A percentile compares a stretch with the other conserved stretches of the same genome.
Evolutionary conservation across 2,797 vertebrate genomes (phyloP).

Genomic region (Ispidina picta): DNA sequence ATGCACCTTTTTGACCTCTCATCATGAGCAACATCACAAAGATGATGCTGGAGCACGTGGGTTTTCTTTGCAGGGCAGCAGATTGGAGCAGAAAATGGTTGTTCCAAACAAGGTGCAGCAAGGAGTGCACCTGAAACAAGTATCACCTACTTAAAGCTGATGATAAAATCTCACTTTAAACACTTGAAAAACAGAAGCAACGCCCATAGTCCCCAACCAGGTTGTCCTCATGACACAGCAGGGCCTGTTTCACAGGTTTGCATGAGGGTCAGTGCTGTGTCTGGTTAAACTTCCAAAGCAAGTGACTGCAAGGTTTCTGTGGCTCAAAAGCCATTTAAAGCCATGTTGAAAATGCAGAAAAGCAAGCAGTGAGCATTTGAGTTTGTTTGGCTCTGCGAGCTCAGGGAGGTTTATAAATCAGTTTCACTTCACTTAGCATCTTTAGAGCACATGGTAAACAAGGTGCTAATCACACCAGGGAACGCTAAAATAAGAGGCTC

Average conservation of each 20-base stretch:
- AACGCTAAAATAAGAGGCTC: constrained; percentile 1
- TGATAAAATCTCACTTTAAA: not conserved
- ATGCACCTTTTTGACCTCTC: not conserved
- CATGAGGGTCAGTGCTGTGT: fast-evolving
- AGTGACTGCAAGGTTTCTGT: not conserved
- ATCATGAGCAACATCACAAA: not conserved
- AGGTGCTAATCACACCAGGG: not conserved
- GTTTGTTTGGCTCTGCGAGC: not conserved
- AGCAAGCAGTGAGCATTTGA: not conserved
- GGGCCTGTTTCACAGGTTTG: not conserved
- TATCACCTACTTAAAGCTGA: not conserved
- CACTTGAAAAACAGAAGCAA: not conserved
- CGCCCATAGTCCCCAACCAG: not conserved
- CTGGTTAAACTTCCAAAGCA: not conserved
- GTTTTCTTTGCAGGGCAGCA: not conserved
- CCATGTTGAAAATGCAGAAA: not conserved
- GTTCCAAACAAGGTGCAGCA: not conserved
- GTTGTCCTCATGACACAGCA: not conserved
- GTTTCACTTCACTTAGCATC: constrained; percentile 34
- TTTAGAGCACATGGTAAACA: constrained; percentile 12
- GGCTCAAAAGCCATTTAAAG: not conserved
- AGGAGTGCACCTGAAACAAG: not conserved
- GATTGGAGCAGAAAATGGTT: not conserved
- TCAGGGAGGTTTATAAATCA: constrained; percentile 10
- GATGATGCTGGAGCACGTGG: not conserved